Conservation (phyloP, 2,113 vertebrate genomes). For the Podocnemis expansa region DNA sequence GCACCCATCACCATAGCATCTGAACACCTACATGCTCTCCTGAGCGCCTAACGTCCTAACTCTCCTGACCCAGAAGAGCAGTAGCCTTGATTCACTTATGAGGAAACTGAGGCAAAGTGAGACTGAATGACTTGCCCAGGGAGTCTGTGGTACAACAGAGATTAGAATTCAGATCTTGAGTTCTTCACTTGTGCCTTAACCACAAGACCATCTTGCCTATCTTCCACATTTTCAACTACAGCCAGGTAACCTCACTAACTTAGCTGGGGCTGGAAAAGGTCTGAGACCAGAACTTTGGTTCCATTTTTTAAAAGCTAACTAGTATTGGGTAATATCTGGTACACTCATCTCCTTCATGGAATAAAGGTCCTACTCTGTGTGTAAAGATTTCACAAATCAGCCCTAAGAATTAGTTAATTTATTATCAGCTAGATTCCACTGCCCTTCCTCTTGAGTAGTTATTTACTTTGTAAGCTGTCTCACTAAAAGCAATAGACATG, state of each 20-base stretch:
- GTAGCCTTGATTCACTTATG: neutral
- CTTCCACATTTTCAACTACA: neutral
- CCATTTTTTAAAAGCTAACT: rapidly evolving
- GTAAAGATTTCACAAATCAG: neutral
- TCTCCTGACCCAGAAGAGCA: neutral
- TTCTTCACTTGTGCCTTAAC: neutral
- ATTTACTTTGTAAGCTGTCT: neutral
- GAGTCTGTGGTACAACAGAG: neutral
- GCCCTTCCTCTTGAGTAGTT: rapidly evolving
- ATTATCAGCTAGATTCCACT: rapidly evolving
- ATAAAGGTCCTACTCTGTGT: neutral
- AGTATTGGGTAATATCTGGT: neutral
- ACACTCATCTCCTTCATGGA: neutral
- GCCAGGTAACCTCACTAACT: neutral
- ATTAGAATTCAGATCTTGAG: neutral
- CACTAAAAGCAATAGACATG: neutral
- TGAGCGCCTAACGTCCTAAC: neutral
- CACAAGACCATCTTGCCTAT: neutral
- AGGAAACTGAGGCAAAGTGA: neutral
- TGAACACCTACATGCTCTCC: neutral
- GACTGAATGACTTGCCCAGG: neutral
- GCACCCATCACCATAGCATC: neutral
- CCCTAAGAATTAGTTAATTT: neutral
- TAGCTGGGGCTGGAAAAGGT: rapidly evolving
- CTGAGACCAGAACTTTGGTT: rapidly evolving